Percentiles rank a stretch among this genome's conserved stretches.
These are phyloP conservation scores for Cololabis saira DNA, from an alignment of 2,113 vertebrate species.

Conservation along the genomic window DNA sequence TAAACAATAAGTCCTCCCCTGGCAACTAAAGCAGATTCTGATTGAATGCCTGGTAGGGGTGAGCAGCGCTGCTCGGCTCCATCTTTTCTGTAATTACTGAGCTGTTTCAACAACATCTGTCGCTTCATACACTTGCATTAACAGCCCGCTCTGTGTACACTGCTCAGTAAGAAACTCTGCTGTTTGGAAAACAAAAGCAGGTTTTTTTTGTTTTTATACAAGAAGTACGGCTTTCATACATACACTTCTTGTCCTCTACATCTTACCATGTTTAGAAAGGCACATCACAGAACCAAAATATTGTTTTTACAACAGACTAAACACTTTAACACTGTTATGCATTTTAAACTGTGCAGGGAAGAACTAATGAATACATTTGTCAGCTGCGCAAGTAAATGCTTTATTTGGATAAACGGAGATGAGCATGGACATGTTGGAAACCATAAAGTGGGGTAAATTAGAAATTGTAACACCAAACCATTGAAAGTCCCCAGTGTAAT, in stretches of 20 bases:
- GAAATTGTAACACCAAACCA: neutral
- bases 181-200: constrained; percentile 8
- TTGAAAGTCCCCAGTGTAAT: neutral
- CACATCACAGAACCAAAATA: too few relatives aligned
- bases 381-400: neutral
- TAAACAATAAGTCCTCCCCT: constrained; percentile 73
- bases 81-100: constrained; percentile 77
- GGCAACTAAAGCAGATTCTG: constrained; percentile 66
- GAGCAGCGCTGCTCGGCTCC: constrained; percentile 52
- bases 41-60: constrained; percentile 74
- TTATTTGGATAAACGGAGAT: neutral
- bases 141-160: constrained; percentile 21
- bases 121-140: constrained; percentile 44
- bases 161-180: constrained; percentile 25
- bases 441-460: neutral
- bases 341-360: neutral
- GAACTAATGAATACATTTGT: neutral
- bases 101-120: constrained; percentile 78
- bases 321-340: neutral
- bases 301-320: neutral
- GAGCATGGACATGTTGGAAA: neutral
- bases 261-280: too few relatives aligned
- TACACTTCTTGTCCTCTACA: too few relatives aligned
- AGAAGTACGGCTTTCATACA: too few relatives aligned
- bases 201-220: neutral